Conservation (phyloP, 2,888 invertebrate genomes). For the Oscheius myriophilus region DNA sequence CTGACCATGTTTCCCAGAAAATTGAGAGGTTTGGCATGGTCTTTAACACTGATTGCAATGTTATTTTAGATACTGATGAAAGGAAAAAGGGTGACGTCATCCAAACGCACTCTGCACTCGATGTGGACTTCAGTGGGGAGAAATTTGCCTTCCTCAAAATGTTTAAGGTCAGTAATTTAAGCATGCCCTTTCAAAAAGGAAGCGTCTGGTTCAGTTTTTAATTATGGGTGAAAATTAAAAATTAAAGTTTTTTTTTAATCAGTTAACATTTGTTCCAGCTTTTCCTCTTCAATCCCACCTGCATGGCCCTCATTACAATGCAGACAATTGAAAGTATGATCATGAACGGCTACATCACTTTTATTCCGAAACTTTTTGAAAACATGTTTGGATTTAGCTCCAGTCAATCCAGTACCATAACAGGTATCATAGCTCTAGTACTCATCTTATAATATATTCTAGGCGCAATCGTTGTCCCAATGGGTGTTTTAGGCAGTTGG, state of each 20-base stretch:
- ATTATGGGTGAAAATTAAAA: too few species aligned
- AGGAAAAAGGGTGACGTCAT: conserved; percentile 49
- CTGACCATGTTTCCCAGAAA: conserved; percentile 69
- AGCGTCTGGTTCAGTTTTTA: too few species aligned
- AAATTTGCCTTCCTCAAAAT: conserved; percentile 50
- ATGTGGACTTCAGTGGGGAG: conserved; percentile 53
- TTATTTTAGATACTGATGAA: conserved; percentile 43
- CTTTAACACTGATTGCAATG: background rate
- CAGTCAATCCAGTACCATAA: conserved; percentile 46
- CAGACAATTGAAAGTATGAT: conserved; percentile 54
- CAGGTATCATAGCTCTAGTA: conserved; percentile 36
- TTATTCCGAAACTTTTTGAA: conserved; percentile 62
- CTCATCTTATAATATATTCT: background rate
- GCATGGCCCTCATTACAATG: conserved; percentile 53
- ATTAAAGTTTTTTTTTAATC: too few species aligned
- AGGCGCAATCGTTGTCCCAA: conserved; percentile 56
- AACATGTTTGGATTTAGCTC: conserved; percentile 56
- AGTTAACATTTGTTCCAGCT: conserved; percentile 39
- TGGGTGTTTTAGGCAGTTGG: conserved; percentile 48
- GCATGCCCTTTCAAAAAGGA: too few species aligned
- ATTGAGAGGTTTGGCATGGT: conserved; percentile 59
- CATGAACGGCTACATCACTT: conserved; percentile 63
- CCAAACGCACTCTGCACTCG: conserved; percentile 43
- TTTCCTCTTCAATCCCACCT: conserved; percentile 47
- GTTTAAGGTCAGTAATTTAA: conserved; percentile 37